Conservation (phyloP, 2,797 vertebrate genomes). For the Rachycentron canadum region DNA sequence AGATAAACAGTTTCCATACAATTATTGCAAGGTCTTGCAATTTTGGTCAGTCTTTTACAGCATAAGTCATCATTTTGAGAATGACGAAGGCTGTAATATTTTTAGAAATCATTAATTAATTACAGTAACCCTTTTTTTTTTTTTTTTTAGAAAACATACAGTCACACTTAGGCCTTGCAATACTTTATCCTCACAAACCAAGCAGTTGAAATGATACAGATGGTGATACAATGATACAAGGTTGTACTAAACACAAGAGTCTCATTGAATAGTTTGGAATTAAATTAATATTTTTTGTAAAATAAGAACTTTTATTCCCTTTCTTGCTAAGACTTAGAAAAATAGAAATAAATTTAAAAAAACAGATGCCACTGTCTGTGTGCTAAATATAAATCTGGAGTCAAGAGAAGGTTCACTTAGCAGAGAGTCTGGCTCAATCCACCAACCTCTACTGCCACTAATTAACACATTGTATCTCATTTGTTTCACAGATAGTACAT, state of each 20-base stretch:
- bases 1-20: slow-evolving; percentile 44
- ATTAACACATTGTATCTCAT: neutral
- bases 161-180: neutral
- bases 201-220: neutral
- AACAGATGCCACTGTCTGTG: neutral
- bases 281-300: neutral
- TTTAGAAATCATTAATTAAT: slow-evolving; percentile 19
- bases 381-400: neutral
- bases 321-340: neutral
- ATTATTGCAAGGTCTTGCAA: slow-evolving; percentile 31
- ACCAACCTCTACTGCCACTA: neutral
- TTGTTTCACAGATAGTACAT: neutral
- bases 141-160: neutral
- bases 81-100: neutral
- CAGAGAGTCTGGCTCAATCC: neutral
- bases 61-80: slow-evolving; percentile 23
- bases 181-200: neutral
- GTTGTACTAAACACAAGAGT: neutral
- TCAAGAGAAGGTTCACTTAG: neutral
- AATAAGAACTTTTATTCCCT: neutral
- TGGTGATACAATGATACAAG: neutral
- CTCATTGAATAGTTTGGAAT: neutral
- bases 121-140: neutral
- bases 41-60: neutral
- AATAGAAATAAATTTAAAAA: neutral